Evolutionary conservation across 2,797 vertebrate genomes (phyloP).

Genomic region (Buceros bicornis): DNA sequence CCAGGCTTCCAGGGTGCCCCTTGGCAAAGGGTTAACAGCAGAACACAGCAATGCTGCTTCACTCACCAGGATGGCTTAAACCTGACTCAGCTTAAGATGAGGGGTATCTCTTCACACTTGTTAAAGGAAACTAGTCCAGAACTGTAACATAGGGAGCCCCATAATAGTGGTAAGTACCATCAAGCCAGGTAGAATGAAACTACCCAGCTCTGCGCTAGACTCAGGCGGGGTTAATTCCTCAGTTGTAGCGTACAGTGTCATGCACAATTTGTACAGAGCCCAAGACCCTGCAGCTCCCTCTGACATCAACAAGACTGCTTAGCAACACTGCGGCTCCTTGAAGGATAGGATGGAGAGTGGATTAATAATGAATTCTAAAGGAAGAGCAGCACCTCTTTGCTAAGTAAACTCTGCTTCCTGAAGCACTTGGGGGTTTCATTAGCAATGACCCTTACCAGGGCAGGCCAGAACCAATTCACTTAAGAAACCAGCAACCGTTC

Average conservation of each 20-base stretch:
- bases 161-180: neutral
- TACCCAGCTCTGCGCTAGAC: neutral
- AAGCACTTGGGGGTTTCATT: neutral
- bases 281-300: neutral
- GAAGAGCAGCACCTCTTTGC: neutral
- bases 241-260: neutral
- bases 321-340: neutral
- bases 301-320: neutral
- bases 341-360: neutral
- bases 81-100: neutral
- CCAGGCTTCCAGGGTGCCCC: neutral
- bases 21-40: constrained; percentile 41
- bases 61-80: neutral
- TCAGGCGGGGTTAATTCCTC: neutral
- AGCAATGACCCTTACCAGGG: neutral
- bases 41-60: neutral
- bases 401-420: neutral
- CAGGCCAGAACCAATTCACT: neutral
- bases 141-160: neutral
- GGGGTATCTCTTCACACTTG: neutral
- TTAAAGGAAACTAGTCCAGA: neutral
- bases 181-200: neutral
- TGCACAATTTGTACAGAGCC: neutral
- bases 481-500: neutral
- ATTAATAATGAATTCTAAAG: constrained; percentile 1